phyloP scores from a whole-genome alignment of 2,888 invertebrate genomes.

The Pterobdella sp. region DNA sequence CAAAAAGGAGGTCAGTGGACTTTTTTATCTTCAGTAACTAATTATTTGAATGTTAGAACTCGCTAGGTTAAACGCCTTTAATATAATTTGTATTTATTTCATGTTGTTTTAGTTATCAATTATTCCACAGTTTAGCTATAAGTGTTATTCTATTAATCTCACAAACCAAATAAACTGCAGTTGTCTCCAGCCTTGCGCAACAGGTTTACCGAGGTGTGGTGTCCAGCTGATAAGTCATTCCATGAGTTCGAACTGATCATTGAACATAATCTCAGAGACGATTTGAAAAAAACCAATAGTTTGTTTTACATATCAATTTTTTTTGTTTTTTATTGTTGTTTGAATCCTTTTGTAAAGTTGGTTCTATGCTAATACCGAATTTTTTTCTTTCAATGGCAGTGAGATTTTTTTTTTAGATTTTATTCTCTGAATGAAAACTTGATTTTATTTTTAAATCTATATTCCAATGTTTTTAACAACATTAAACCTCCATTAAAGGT shows the following conservation, averaged over 20 bases:
- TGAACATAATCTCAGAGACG: constrained; percentile 63
- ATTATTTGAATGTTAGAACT: no score
- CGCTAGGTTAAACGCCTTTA: no score
- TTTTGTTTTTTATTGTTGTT: background rate
- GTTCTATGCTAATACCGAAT: background rate
- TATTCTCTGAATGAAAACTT: no score
- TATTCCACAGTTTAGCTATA: background rate
- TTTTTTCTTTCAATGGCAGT: background rate
- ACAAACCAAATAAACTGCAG: constrained; percentile 42
- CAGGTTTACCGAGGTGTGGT: constrained; percentile 98
- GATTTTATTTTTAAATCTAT: no score
- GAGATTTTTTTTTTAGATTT: no score
- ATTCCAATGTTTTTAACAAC: background rate
- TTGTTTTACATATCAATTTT: background rate
- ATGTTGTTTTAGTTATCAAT: no score
- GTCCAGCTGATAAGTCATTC: constrained; percentile 57
- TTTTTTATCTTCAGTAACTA: no score
- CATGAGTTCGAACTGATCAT: constrained; percentile 73
- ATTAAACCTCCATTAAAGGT: constrained; percentile 55
- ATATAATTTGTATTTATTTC: no score
- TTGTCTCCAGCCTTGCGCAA: constrained; percentile 91
- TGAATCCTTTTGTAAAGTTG: background rate
- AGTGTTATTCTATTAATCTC: background rate
- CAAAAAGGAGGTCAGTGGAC: constrained; percentile 77
- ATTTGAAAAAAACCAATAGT: constrained; percentile 5